phyloP scores from a whole-genome alignment of 2,797 vertebrate genomes.

The Galaxias olidus region DNA sequence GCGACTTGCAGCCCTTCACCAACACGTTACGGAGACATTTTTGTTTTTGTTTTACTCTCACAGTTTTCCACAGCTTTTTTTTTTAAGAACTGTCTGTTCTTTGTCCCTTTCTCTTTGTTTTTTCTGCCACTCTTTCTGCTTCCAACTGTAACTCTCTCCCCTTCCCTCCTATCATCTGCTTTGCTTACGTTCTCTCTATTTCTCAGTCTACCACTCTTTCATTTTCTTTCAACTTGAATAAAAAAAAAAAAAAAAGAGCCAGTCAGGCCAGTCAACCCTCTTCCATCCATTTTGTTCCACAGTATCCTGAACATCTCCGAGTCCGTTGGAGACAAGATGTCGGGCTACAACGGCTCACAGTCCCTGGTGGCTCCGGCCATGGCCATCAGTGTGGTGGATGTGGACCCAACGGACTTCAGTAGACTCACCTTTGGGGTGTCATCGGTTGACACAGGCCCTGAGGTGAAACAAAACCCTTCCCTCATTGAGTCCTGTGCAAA shows the following conservation, averaged over 20 bases:
- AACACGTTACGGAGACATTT: slow-evolving; percentile 74
- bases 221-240: background rate
- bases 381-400: slow-evolving; percentile 73
- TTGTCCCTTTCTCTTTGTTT: too few relatives aligned
- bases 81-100: background rate
- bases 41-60: background rate
- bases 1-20: slow-evolving; percentile 70
- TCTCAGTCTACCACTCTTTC: too few relatives aligned
- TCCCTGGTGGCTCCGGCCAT: slow-evolving; percentile 67
- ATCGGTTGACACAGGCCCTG: slow-evolving; percentile 63
- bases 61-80: background rate
- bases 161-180: background rate
- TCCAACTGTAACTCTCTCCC: background rate
- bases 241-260: too few relatives aligned
- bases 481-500: too few relatives aligned
- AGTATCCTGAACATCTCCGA: slow-evolving; percentile 86
- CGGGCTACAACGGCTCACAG: slow-evolving; percentile 58
- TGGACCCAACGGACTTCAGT: slow-evolving; percentile 65
- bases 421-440: slow-evolving; percentile 81
- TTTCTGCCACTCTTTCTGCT: too few relatives aligned
- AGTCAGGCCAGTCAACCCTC: background rate
- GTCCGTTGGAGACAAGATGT: slow-evolving; percentile 78
- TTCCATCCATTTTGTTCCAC: slow-evolving; percentile 9
- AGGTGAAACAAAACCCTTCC: slow-evolving; percentile 71
- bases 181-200: too few relatives aligned